Conservation (phyloP, 2,113 vertebrate species). For the Neoarius graeffei region DNA sequence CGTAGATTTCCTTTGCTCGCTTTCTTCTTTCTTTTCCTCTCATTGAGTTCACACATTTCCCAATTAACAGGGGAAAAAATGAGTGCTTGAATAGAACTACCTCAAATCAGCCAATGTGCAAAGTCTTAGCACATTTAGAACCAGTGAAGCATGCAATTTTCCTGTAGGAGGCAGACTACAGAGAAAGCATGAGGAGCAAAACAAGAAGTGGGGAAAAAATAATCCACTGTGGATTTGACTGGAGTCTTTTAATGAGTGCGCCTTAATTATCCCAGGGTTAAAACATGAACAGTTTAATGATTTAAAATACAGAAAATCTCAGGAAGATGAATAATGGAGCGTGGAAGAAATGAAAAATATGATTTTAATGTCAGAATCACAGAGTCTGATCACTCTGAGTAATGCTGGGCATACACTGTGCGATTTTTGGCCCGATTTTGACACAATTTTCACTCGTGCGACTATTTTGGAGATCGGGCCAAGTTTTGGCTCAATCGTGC, state of each 20-base stretch:
- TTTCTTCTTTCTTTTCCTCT: neutral
- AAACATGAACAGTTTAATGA: slow-evolving; percentile 7
- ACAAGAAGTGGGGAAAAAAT: neutral
- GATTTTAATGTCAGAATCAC: neutral
- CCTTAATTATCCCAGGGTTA: slow-evolving; percentile 40
- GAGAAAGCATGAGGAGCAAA: slow-evolving; percentile 32
- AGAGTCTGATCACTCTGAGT: neutral
- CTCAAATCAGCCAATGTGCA: slow-evolving; percentile 27
- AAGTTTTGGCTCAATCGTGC: too few species aligned
- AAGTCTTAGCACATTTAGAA: slow-evolving; percentile 35
- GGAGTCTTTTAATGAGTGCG: slow-evolving; percentile 42
- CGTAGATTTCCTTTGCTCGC: neutral
- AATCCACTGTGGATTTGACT: neutral
- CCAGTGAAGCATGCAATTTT: slow-evolving; percentile 33
- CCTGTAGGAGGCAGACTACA: slow-evolving; percentile 32
- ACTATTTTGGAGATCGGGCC: too few species aligned
- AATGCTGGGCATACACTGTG: too few species aligned
- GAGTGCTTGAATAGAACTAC: slow-evolving; percentile 21
- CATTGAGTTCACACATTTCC: neutral
- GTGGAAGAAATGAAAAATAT: neutral
- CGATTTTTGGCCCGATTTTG: too few species aligned
- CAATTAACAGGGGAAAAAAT: slow-evolving; percentile 32
- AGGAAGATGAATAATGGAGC: neutral
- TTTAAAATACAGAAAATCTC: neutral
- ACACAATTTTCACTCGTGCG: too few species aligned